Base-by-base conservation (phyloP, 2,888 invertebrate species). In the Notodonta dromedarius region DNA sequence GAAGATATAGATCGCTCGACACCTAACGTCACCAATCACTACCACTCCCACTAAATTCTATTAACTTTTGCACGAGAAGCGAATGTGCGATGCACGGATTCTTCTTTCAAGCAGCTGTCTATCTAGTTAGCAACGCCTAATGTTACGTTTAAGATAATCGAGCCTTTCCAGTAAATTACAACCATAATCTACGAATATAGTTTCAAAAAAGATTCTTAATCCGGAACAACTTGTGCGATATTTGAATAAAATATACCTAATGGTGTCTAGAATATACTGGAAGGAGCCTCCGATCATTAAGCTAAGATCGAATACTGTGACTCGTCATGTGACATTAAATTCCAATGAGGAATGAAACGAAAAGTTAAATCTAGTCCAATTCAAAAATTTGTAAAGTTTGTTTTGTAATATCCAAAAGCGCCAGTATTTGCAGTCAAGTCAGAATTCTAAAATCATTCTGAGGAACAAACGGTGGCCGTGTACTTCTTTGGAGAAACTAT, bases 281-380 rank as follows among this genome's bases (percentile, higher is more conserved):
- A 91, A 90, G 83, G 89, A 90, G 76, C 80, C 84, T 80, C 80
- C 75, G 77, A 82, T 82, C 87, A 88, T 73, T 90, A 89, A 89
- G 86, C 84, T 92, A 90, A 91, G 87, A 84, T 90, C 88, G 81
- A 87, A 86, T 77, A 89, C 83, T 87, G 83, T 75, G 83, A 80
- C 76, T 79, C 74, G 80, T 77, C 88, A 83, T 84, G 82, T 85
- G 81, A 90, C 90, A 90, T 91, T 80, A 89, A 74, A 86, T 91
- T 92, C 90, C 90, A 83, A 87, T 85, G 89, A 93, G 93, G 93
- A 92, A 93, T 90, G 93, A 93, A 93, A 93, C 93, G 93, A 93
- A 93, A 93, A 91, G 79, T 87, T 83, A 75, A 88, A 84, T 82
- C 78, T 77, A 80, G 76, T 81, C 85, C 88, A 84, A 79, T 79